Evolutionary conservation across 2,888 invertebrate species (phyloP).

Genomic region (Adineta ricciae): DNA sequence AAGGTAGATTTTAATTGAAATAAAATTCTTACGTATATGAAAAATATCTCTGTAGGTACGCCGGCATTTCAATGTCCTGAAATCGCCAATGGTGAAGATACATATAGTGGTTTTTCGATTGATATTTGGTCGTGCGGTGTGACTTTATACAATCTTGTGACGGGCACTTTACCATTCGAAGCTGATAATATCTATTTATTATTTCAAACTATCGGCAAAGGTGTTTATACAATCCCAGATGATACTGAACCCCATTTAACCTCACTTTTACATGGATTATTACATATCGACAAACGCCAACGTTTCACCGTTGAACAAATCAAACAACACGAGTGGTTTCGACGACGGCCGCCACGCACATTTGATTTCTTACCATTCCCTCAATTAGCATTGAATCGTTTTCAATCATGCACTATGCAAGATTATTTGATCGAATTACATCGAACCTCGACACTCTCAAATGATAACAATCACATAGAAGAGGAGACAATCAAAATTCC

Average conservation of each 20-base stretch:
- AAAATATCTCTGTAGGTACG: conserved; percentile 1
- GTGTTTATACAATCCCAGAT: conserved; percentile 17
- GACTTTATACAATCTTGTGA: conserved; percentile 26
- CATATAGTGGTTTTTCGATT: conserved; percentile 10
- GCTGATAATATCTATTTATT: conserved; percentile 30
- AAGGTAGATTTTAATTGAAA: background rate
- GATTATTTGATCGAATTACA: conserved; percentile 7
- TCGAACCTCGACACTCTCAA: background rate
- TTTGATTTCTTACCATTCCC: conserved; percentile 1
- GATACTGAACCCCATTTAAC: conserved; percentile 17
- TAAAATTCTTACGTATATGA: too few relatives aligned
- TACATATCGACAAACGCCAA: background rate
- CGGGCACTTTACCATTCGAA: conserved; percentile 29
- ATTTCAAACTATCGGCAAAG: conserved; percentile 28
- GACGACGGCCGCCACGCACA: conserved; percentile 20
- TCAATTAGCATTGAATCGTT: background rate
- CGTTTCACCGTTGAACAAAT: conserved; percentile 27
- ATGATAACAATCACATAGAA: background rate
- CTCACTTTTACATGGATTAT: conserved; percentile 23
- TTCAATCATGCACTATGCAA: conserved; percentile 1
- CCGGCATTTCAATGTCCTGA: conserved; percentile 34
- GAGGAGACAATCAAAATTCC: background rate
- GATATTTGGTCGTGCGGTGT: conserved; percentile 33
- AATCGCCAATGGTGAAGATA: conserved; percentile 26
- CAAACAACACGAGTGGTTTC: conserved; percentile 30